Conservation (phyloP, 2,888 invertebrate genomes). For the Eristalis pertinax region DNA sequence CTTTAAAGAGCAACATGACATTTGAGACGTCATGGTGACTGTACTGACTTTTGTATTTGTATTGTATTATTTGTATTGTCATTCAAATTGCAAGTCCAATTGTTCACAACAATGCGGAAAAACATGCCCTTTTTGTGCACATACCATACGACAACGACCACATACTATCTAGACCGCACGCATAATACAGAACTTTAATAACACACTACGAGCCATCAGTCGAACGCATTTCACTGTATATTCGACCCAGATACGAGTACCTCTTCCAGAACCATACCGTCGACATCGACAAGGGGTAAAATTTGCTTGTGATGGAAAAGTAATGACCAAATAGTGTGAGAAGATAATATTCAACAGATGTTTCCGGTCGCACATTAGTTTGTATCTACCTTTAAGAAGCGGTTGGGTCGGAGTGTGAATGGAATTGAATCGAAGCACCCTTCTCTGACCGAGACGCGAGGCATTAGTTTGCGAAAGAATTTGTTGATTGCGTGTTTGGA, state of each 20-base stretch:
- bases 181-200: neutral
- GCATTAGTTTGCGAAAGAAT: conserved; percentile 8
- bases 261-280: neutral
- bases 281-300: neutral
- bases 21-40: too few relatives aligned
- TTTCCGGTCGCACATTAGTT: conserved; percentile 43
- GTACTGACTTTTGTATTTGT: too few relatives aligned
- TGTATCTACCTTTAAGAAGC: conserved; percentile 6
- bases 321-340: conserved; percentile 54
- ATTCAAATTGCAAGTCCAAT: too few relatives aligned
- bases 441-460: neutral
- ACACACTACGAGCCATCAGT: neutral
- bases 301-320: conserved; percentile 37
- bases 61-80: too few relatives aligned
- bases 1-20: too few relatives aligned
- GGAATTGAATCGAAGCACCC: neutral
- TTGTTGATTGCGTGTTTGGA: conserved; percentile 6
- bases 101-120: too few relatives aligned
- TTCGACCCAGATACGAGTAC: neutral
- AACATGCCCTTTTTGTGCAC: too few relatives aligned
- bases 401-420: neutral
- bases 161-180: neutral
- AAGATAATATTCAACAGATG: conserved; percentile 43
- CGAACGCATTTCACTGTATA: neutral
- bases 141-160: neutral